Percentiles rank a stretch among this genome's conserved stretches.
phyloP scores from a whole-genome alignment of 2,888 invertebrate species.

The Cheilosia impressa region DNA sequence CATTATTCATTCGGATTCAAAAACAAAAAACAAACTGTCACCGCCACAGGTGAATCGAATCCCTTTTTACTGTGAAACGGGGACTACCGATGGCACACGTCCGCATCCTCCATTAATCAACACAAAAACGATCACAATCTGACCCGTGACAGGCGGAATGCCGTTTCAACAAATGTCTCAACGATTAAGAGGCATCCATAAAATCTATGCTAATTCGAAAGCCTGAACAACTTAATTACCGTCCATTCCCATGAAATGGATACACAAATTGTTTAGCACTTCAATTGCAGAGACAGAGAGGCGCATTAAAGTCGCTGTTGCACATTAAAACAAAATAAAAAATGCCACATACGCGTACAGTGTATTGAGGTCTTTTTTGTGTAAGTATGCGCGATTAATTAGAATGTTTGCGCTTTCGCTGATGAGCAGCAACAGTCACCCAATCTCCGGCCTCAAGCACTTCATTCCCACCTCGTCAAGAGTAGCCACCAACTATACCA shows the following conservation, averaged over 20 bases:
- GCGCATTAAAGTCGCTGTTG: slow-evolving; percentile 10
- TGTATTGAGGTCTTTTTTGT: neutral
- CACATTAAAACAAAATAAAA: slow-evolving; percentile 22
- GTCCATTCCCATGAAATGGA: slow-evolving; percentile 68
- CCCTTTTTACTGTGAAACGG: neutral
- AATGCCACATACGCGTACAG: neutral
- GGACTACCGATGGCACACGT: neutral
- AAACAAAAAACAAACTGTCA: neutral
- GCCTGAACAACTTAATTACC: slow-evolving; percentile 56
- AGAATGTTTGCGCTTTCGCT: slow-evolving; percentile 58
- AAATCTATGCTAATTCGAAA: slow-evolving; percentile 60
- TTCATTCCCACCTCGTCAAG: slow-evolving; percentile 35
- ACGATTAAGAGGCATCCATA: slow-evolving; percentile 22
- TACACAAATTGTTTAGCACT: slow-evolving; percentile 66
- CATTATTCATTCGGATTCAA: neutral
- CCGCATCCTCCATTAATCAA: slow-evolving; percentile 1
- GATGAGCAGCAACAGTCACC: slow-evolving; percentile 25
- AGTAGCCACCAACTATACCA: neutral
- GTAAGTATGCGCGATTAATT: slow-evolving; percentile 55
- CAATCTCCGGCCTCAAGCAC: slow-evolving; percentile 26
- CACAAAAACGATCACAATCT: neutral
- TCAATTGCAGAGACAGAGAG: slow-evolving; percentile 4
- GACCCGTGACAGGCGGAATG: neutral
- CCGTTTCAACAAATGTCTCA: slow-evolving; percentile 14
- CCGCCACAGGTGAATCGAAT: neutral